Evolutionary conservation across 2,888 invertebrate species (phyloP).

Genomic region (Drosophila kanekoi): DNA sequence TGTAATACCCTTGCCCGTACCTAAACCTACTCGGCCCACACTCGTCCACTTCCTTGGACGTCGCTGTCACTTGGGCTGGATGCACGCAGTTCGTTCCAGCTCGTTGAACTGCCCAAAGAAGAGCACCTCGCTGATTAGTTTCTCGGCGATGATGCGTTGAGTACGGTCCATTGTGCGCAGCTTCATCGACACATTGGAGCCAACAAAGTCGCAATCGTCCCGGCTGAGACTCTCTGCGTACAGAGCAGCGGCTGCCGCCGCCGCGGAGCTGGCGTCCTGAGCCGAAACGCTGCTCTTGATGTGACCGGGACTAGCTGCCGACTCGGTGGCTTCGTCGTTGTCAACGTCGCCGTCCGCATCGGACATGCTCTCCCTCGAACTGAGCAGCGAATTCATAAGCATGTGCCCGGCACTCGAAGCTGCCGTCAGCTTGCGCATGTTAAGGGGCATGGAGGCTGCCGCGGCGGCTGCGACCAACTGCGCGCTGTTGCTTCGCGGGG

Average conservation of each 20-base stretch:
- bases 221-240: slow-evolving; percentile 80
- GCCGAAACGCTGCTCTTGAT: slow-evolving; percentile 74
- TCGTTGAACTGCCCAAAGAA: slow-evolving; percentile 84
- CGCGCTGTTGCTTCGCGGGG: slow-evolving; percentile 63
- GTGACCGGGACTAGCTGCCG: slow-evolving; percentile 69
- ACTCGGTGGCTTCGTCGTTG: slow-evolving; percentile 71
- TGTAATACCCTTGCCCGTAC: slow-evolving; percentile 25
- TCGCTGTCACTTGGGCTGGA: slow-evolving; percentile 83
- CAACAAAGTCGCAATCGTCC: slow-evolving; percentile 83
- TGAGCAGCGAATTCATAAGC: slow-evolving; percentile 80
- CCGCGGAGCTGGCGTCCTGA: slow-evolving; percentile 70
- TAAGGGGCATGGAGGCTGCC: slow-evolving; percentile 70
- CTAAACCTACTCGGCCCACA: slow-evolving; percentile 23
- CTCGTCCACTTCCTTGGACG: slow-evolving; percentile 57
- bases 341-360: slow-evolving; percentile 70
- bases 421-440: slow-evolving; percentile 78
- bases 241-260: slow-evolving; percentile 78
- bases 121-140: slow-evolving; percentile 83
- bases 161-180: slow-evolving; percentile 84
- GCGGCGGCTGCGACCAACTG: slow-evolving; percentile 36
- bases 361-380: slow-evolving; percentile 80
- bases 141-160: slow-evolving; percentile 84
- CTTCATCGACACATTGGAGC: slow-evolving; percentile 83
- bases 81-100: slow-evolving; percentile 82
- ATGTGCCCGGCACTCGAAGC: slow-evolving; percentile 75